Percentiles rank a stretch among this genome's conserved stretches.
Conservation (phyloP, 2,113 vertebrate species). For the Muscicapa adusta region DNA sequence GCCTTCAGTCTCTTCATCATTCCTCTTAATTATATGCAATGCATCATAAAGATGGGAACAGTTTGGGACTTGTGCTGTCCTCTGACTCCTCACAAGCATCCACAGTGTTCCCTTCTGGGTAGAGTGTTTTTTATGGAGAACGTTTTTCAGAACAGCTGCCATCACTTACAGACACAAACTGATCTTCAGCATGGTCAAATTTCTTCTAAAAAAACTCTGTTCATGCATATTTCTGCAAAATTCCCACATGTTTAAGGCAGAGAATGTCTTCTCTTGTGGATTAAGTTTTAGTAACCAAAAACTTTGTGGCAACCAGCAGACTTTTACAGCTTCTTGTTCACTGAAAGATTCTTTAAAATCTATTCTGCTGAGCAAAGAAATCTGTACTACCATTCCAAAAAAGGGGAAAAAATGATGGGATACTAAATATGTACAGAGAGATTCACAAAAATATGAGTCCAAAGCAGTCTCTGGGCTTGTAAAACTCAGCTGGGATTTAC, state of each 20-base stretch:
- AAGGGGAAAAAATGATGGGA: background rate
- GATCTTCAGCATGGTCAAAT: background rate
- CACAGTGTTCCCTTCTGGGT: background rate
- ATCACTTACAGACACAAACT: background rate
- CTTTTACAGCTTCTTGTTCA: background rate
- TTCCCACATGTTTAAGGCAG: background rate
- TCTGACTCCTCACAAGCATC: background rate
- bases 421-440: background rate
- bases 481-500: background rate
- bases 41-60: background rate
- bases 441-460: background rate
- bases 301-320: background rate
- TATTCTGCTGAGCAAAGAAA: background rate
- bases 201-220: background rate
- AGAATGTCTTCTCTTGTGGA: background rate
- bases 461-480: background rate
- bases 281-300: background rate
- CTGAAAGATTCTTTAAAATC: background rate
- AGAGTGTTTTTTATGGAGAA: background rate
- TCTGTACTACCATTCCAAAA: background rate
- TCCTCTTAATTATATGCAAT: conserved; percentile 19
- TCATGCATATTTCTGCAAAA: background rate
- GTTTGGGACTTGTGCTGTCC: background rate
- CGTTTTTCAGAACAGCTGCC: background rate
- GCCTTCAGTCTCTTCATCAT: conserved; percentile 40